phyloP scores from a whole-genome alignment of 2,797 vertebrate genomes.

The Sebastes miniatus region DNA sequence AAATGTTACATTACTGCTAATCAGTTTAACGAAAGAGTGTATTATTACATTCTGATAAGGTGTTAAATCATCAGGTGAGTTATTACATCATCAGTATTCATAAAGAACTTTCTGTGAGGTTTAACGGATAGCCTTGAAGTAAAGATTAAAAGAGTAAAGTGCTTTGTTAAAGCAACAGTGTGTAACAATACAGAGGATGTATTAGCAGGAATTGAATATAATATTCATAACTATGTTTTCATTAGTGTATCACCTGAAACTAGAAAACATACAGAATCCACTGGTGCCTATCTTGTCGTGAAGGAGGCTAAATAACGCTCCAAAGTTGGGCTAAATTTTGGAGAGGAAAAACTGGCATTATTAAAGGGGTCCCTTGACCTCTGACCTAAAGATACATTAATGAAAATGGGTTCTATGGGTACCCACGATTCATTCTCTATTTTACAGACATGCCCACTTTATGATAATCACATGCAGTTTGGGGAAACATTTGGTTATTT shows the following conservation, averaged over 20 bases:
- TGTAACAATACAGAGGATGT: neutral
- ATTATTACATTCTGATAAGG: neutral
- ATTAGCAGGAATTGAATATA: neutral
- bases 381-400: too few species aligned
- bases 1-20: neutral
- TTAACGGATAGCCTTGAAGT: neutral
- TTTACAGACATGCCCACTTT: too few species aligned
- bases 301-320: too few species aligned
- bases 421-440: too few species aligned
- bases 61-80: neutral
- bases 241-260: neutral
- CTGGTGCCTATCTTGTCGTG: too few species aligned
- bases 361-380: too few species aligned
- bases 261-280: too few species aligned
- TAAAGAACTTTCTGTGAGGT: neutral
- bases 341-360: too few species aligned
- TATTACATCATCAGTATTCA: neutral
- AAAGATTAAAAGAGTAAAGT: neutral
- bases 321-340: too few species aligned
- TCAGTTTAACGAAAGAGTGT: neutral
- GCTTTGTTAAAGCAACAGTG: neutral
- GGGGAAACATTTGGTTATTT: too few species aligned
- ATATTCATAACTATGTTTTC: neutral
- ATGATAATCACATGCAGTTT: too few species aligned
- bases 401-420: too few species aligned